These are phyloP conservation scores for Drosophila bocqueti DNA, from an alignment of 1,140 invertebrate species.

Conservation along the genomic window DNA sequence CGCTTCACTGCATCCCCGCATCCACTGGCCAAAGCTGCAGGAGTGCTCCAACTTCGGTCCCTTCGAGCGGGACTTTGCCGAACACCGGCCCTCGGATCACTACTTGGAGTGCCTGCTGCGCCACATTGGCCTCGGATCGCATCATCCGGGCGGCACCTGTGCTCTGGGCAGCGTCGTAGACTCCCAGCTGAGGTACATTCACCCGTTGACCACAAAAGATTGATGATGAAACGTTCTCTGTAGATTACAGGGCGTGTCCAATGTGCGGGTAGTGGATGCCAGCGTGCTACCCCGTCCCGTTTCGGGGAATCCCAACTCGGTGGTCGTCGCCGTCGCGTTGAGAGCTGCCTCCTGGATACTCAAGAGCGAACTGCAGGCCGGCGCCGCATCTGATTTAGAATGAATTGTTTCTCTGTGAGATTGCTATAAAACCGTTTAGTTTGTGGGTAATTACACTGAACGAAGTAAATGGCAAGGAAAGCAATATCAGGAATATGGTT, in stretches of 20 bases:
- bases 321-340: slow-evolving; percentile 89
- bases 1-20: slow-evolving; percentile 87
- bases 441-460: slow-evolving; percentile 13
- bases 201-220: background rate
- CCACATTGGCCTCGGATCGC: slow-evolving; percentile 88
- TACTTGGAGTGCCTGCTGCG: slow-evolving; percentile 89
- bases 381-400: slow-evolving; percentile 8
- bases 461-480: too few relatives aligned
- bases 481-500: background rate
- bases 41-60: slow-evolving; percentile 86
- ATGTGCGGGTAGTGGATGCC: slow-evolving; percentile 89
- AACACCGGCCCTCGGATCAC: slow-evolving; percentile 85
- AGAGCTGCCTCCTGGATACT: slow-evolving; percentile 88
- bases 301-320: slow-evolving; percentile 89
- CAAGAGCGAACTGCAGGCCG: slow-evolving; percentile 54
- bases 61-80: slow-evolving; percentile 64
- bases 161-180: slow-evolving; percentile 86
- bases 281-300: slow-evolving; percentile 90
- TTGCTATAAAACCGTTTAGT: slow-evolving; percentile 10
- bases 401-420: slow-evolving; percentile 24
- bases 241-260: slow-evolving; percentile 88
- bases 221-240: background rate
- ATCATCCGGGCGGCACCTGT: slow-evolving; percentile 90
- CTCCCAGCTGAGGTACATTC: slow-evolving; percentile 59
- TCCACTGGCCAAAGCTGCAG: slow-evolving; percentile 88